A percentile compares a stretch with the other conserved stretches of the same genome.
phyloP scores from a whole-genome alignment of 2,113 vertebrate genomes.

The Suricata suricatta region DNA sequence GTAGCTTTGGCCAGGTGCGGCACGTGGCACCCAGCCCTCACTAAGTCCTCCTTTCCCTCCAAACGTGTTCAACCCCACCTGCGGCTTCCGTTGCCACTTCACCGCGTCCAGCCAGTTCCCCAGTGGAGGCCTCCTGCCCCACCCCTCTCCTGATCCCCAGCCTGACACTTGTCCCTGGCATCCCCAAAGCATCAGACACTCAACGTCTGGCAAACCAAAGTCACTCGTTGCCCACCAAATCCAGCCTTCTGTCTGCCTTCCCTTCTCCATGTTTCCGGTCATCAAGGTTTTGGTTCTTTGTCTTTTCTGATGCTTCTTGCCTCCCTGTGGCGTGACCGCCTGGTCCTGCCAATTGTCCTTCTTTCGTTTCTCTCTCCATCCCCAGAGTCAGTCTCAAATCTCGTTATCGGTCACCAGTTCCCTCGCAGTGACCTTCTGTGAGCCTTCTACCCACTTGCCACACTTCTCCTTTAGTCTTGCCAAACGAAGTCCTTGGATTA shows the following conservation, averaged over 20 bases:
- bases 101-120: background rate
- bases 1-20: background rate
- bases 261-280: background rate
- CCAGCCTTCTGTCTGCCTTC: background rate
- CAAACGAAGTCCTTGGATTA: background rate
- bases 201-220: background rate
- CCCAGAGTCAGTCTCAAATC: background rate
- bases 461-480: background rate
- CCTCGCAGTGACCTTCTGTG: background rate
- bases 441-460: rapidly evolving
- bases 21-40: background rate
- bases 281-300: background rate
- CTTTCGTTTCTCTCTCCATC: background rate
- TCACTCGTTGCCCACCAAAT: background rate
- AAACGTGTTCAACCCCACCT: background rate
- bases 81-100: background rate
- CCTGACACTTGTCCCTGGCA: background rate
- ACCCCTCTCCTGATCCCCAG: background rate
- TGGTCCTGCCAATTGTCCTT: background rate
- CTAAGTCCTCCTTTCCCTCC: background rate
- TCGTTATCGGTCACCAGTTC: background rate
- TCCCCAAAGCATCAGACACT: background rate
- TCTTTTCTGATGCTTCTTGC: background rate
- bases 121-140: too few relatives aligned
- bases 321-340: background rate